Conservation (phyloP, 2,113 vertebrate species). For the human (Homo sapiens) region DNA sequence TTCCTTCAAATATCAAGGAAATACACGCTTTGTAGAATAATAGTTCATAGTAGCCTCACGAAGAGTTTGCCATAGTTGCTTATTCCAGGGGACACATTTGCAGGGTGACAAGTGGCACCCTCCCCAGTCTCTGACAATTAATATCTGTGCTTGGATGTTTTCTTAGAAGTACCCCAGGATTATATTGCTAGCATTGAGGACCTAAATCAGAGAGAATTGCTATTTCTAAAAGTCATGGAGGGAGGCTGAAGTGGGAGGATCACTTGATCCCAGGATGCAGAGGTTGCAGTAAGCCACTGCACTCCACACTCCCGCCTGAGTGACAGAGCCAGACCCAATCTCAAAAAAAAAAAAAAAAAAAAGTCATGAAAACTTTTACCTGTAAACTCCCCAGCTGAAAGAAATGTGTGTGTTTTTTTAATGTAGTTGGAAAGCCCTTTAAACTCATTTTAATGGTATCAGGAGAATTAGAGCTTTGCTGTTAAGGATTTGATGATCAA, state of each 20-base stretch:
- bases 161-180: background rate
- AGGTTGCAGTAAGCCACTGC: too few species aligned
- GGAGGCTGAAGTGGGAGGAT: too few species aligned
- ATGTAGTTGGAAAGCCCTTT: conserved; percentile 31
- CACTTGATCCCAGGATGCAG: too few species aligned
- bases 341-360: too few species aligned
- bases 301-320: too few species aligned
- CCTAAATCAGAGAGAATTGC: background rate
- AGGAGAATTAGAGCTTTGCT: conserved; percentile 24
- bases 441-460: background rate
- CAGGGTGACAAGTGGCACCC: background rate
- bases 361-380: background rate
- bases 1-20: background rate
- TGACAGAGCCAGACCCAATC: too few species aligned
- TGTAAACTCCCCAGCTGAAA: background rate
- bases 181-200: rapidly evolving
- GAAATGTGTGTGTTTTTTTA: background rate
- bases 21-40: too few species aligned
- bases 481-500: conserved; percentile 47
- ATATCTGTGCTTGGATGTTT: background rate
- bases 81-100: background rate
- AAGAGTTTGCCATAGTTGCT: background rate
- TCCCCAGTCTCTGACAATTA: background rate
- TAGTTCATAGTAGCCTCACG: rapidly evolving
- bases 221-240: background rate